A percentile compares a stretch with the other conserved stretches of the same genome.
phyloP scores from a whole-genome alignment of 2,888 invertebrate genomes.

The Aphidoletes aphidimyza region DNA sequence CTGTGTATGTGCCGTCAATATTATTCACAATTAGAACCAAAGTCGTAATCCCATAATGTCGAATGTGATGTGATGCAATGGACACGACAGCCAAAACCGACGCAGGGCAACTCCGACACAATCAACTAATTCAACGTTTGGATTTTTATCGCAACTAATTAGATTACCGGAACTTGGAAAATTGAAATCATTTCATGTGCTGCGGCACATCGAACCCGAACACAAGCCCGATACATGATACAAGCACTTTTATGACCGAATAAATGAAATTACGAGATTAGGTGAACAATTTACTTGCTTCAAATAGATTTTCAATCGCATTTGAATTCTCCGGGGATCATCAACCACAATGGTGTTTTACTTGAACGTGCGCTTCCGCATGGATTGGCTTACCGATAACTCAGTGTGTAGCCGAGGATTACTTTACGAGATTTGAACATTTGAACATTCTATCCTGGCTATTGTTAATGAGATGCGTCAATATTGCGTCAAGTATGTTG shows the following conservation, averaged over 20 bases:
- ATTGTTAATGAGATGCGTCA: conserved; percentile 38
- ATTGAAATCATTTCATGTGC: conserved; percentile 17
- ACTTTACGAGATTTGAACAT: background rate
- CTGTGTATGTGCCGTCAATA: background rate
- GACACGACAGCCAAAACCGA: background rate
- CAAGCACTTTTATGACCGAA: conserved; percentile 23
- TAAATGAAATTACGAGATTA: conserved; percentile 51
- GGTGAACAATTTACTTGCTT: conserved; percentile 38
- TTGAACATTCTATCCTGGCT: background rate
- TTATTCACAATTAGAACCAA: conserved; percentile 6
- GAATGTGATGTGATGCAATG: background rate
- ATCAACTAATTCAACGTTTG: conserved; percentile 4
- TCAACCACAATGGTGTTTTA: conserved; percentile 26
- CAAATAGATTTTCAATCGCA: conserved; percentile 49
- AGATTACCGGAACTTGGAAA: conserved; percentile 8
- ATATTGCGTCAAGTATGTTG: conserved; percentile 22
- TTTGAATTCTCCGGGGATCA: conserved; percentile 1
- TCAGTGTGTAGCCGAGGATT: background rate
- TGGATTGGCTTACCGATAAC: conserved; percentile 3
- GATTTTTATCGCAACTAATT: conserved; percentile 4
- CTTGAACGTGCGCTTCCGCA: background rate
- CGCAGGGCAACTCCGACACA: background rate
- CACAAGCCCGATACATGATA: background rate
- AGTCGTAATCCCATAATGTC: conserved; percentile 22
- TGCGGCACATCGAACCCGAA: background rate